Evolutionary conservation across 2,113 vertebrate species (phyloP).

Genomic region (Actenoides lindsayi): DNA sequence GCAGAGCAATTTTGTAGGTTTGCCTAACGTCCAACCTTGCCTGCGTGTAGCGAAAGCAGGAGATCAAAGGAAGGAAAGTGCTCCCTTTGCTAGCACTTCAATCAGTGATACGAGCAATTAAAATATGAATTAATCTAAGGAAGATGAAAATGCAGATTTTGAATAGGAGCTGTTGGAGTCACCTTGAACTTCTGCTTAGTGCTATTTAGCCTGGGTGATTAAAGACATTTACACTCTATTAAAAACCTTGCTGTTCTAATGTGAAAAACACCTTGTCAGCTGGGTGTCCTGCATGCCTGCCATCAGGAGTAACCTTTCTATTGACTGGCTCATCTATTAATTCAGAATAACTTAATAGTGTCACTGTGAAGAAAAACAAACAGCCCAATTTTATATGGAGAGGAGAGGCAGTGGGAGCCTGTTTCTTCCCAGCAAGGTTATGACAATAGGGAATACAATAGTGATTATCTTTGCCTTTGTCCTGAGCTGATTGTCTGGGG

Average conservation of each 20-base stretch:
- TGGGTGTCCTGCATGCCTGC: not conserved
- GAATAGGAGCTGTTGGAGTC: conserved; percentile 43
- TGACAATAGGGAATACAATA: not conserved
- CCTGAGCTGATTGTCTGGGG: not conserved
- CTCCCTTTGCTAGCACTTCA: conserved; percentile 61
- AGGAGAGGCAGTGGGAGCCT: not conserved
- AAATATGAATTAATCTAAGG: conserved; percentile 71
- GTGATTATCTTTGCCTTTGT: not conserved
- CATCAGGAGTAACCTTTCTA: not conserved
- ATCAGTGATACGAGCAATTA: conserved; percentile 70
- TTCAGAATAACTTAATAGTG: not conserved
- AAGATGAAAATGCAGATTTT: conserved; percentile 69
- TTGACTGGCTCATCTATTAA: not conserved
- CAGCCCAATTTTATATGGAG: not conserved
- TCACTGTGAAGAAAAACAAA: not conserved
- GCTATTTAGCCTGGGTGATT: conserved; percentile 50
- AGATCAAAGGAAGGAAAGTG: conserved; percentile 66
- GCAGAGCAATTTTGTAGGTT: not conserved
- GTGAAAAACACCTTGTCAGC: conserved; percentile 29
- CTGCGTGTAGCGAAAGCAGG: not conserved
- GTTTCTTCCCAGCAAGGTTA: not conserved
- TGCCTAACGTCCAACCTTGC: not conserved
- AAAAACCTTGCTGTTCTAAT: conserved; percentile 40
- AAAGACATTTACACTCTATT: conserved; percentile 67
- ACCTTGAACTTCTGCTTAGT: conserved; percentile 69